These are phyloP conservation scores for Saccopteryx bilineata DNA, from an alignment of 2,113 vertebrate genomes.

Conservation along the genomic window DNA sequence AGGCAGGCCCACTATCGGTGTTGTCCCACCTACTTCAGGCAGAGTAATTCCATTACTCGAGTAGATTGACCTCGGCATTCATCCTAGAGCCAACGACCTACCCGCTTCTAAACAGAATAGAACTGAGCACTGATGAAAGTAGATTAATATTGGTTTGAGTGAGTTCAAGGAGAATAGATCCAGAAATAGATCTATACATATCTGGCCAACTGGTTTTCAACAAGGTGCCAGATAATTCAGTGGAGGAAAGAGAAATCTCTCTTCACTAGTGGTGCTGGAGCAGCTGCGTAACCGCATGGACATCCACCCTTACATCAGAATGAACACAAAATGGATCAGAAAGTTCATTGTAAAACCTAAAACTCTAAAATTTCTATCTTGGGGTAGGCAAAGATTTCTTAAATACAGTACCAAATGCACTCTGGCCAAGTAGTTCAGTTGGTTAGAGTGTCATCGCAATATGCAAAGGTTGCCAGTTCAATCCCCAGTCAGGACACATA, in stretches of 20 bases:
- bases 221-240: background rate
- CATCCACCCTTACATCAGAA: background rate
- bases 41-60: background rate
- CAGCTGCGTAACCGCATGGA: background rate
- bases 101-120: conserved; percentile 1
- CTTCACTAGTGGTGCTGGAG: background rate
- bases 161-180: background rate
- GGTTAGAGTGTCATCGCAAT: too few relatives aligned
- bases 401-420: background rate
- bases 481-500: too few relatives aligned
- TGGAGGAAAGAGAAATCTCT: background rate
- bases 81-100: background rate
- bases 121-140: background rate
- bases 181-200: background rate
- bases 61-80: background rate
- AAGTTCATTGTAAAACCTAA: background rate
- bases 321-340: background rate
- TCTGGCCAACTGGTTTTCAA: background rate
- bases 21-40: background rate
- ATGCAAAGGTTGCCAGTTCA: too few relatives aligned
- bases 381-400: background rate
- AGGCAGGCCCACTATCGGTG: background rate
- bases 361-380: background rate
- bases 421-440: too few relatives aligned
- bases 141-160: background rate